Evolutionary conservation across 2,113 vertebrate genomes (phyloP).

Genomic region (Macaca nemestrina): DNA sequence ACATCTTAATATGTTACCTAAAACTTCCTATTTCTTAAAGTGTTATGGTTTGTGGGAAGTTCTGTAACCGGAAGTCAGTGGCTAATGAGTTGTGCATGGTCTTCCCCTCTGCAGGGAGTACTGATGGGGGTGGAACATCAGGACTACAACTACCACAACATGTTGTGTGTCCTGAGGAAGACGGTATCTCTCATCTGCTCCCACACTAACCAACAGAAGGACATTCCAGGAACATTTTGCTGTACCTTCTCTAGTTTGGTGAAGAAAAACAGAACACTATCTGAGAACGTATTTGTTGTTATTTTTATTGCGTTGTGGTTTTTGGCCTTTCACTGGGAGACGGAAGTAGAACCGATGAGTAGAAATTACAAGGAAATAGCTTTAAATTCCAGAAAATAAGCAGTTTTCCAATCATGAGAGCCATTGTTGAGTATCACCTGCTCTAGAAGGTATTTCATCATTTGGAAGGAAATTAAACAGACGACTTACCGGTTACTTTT

Average conservation of each 20-base stretch:
- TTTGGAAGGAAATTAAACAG: neutral
- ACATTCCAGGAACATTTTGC: neutral
- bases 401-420: neutral
- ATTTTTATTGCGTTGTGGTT: neutral
- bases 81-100: neutral
- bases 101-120: neutral
- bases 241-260: neutral
- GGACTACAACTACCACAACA: no score
- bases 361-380: neutral
- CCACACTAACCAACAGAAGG: neutral
- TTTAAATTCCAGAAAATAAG: neutral
- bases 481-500: neutral
- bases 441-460: neutral
- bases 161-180: neutral
- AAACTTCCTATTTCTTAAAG: neutral
- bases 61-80: neutral
- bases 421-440: neutral
- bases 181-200: neutral
- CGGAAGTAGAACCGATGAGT: neutral
- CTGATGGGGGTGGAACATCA: accelerated
- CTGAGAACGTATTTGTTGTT: neutral
- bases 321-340: neutral
- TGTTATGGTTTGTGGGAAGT: neutral
- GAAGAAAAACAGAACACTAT: neutral
- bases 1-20: neutral